Evolutionary conservation across 2,113 vertebrate genomes (phyloP).

Genomic region (Plestiodon gilberti): DNA sequence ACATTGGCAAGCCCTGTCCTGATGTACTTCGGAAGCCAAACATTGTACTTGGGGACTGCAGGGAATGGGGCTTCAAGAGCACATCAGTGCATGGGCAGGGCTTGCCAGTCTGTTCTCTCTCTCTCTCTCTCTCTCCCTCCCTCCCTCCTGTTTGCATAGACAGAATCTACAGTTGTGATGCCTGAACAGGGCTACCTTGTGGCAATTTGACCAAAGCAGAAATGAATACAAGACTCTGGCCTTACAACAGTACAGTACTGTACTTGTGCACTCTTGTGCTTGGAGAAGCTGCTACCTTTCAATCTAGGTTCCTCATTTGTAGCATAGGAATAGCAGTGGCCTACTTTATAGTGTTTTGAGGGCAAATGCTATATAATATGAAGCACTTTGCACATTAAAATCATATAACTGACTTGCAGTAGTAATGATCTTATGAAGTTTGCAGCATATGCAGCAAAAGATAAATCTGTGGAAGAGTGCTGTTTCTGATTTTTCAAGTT

Average conservation of each 20-base stretch:
- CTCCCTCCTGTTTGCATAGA: too few relatives aligned
- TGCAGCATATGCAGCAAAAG: background rate
- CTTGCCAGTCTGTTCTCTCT: too few relatives aligned
- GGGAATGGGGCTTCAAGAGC: too few relatives aligned
- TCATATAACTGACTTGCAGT: background rate
- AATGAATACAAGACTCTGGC: background rate
- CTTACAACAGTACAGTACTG: background rate
- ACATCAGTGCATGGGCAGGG: too few relatives aligned
- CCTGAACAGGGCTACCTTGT: too few relatives aligned
- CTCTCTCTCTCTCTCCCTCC: too few relatives aligned
- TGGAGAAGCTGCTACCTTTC: background rate
- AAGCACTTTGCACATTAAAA: background rate
- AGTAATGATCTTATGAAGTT: background rate
- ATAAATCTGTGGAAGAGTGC: too few relatives aligned
- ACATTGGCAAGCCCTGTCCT: too few relatives aligned
- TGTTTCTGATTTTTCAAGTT: background rate
- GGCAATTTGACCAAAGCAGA: too few relatives aligned
- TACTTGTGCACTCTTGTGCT: background rate
- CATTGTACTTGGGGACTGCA: too few relatives aligned
- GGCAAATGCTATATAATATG: background rate
- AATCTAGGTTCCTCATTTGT: background rate
- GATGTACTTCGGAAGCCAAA: too few relatives aligned
- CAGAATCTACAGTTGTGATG: too few relatives aligned
- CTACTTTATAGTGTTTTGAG: background rate
- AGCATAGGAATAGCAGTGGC: background rate